Evolutionary conservation across 2,888 invertebrate genomes (phyloP), one percentile per base, ranked within the genome.

Genomic region (Drosophila meridiana): DNA sequence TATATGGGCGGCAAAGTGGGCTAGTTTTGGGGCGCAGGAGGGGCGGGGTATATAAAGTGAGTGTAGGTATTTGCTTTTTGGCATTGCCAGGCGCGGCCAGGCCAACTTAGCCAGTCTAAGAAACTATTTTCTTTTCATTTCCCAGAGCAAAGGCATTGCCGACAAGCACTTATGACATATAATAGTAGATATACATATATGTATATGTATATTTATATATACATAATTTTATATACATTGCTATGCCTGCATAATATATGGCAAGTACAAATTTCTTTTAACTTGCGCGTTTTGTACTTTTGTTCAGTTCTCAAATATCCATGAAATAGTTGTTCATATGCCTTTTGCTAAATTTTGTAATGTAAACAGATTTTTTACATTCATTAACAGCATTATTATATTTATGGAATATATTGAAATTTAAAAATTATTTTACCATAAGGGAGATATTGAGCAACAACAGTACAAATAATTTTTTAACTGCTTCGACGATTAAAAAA

Each of bases 91-190:
- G 62, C 65, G 60, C 8, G n/a, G 7, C 47, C 13, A 47, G 5
- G 45, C 26, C 40, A 40, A 5, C 1, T 3, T 14, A 40, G 26
- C 47, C 5, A 32, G 65, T 74, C 81, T 78, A 76, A 67, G 69
- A 69, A 81, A 83, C 83, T 85, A 83, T 87, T 85, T 84, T 83
- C 87, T 76, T 87, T 87, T 87, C 81, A 85, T 85, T 83, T 78
- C 32, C 69, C 64, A 40, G 30, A 13, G 69, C 67, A 60, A 76
- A 69, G 59, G 58, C 65, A 61, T 32, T 64, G 52, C 57, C 65
- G 62, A 66, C 65, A 60, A 61, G 68, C 82, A 86, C 82, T 83
- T 76, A 69, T 81, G 65, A 28, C 53, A 73, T 52, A 74, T 71
- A 76, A 73, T 69, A 59, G 61, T 66, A 58, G 48, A 77, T 52